phyloP scores from a whole-genome alignment of 2,797 vertebrate species.

The Syngnathus acus region DNA sequence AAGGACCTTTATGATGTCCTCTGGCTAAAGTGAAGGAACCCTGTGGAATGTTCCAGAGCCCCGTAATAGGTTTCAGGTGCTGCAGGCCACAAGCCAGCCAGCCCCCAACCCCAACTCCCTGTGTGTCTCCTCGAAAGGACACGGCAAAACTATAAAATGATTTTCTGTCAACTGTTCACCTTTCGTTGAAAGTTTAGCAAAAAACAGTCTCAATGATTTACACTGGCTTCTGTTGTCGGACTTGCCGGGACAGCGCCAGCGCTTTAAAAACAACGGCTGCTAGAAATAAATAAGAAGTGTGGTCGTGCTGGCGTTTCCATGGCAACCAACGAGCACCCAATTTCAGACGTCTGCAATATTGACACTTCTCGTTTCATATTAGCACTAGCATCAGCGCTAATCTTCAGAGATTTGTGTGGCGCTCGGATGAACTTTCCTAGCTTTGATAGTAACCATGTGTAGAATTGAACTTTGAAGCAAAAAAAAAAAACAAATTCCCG shows the following conservation, averaged over 20 bases:
- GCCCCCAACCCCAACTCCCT: slow-evolving; percentile 41
- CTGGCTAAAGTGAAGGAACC: slow-evolving; percentile 70
- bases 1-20: slow-evolving; percentile 75
- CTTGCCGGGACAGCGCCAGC: not conserved
- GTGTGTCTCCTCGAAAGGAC: slow-evolving; percentile 49
- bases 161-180: slow-evolving; percentile 15
- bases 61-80: slow-evolving; percentile 79
- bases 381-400: not conserved
- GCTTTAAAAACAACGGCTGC: too few species aligned
- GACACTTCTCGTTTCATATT: not conserved
- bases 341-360: too few species aligned
- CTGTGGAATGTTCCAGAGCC: slow-evolving; percentile 75
- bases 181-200: not conserved
- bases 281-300: too few species aligned
- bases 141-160: slow-evolving; percentile 20
- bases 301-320: too few species aligned
- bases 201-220: not conserved
- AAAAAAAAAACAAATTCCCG: not conserved
- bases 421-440: not conserved
- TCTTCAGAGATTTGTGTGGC: too few species aligned
- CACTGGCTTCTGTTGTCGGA: not conserved
- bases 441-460: not conserved
- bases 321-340: too few species aligned
- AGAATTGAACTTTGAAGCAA: not conserved
- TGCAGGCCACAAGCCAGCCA: slow-evolving; percentile 65